Base-by-base conservation (phyloP, 2,888 invertebrate species). In the Mechanitis mazaeus region DNA sequence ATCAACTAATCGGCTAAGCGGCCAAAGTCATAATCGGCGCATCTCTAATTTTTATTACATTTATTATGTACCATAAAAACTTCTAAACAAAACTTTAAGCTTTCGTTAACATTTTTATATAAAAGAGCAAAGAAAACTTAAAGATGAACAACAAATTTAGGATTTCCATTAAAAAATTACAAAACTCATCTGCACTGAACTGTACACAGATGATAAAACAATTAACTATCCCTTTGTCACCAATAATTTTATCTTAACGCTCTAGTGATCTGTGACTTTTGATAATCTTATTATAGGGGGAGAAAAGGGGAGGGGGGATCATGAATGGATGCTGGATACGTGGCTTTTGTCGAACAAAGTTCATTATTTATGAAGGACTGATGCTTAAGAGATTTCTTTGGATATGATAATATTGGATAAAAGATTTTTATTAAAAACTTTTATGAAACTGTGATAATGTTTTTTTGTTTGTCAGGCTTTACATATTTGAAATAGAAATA, bases 181-280 rank as follows among this genome's bases (percentile, higher is more conserved):
- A 20, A 20, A 20, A 20, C 20, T 20, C 20, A 20, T 20, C 20
- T 60, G 66, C 70, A 71, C 64, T 68, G 69, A 69, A 71, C 70
- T 68, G 68, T 64, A 65, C 56, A 55, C 64, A 64, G 62, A 65
- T 68, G 71, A 70, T 72, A 69, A 72, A 71, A 72, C 70, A 72
- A 73, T 76, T 72, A 71, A 65, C 63, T 64, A 64, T 68, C 78
- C 81, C 85, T 85, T 85, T 86, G 85, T 83, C 75, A 71, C 75
- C 72, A 77, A 77, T 82, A 83, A 85, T 83, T 79, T 86, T 87
- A 87, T 87, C 87, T 85, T 77, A 81, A 67, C 84, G 84, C 81
- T 82, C 81, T 81, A 75, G 69, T 84, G 83, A 77, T 69, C 79
- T 75, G 80, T 75, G 77, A 76, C 78, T 81, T 80, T 78, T 81